phyloP scores from a whole-genome alignment of 2,888 invertebrate species.

The Cosmia trapezina region DNA sequence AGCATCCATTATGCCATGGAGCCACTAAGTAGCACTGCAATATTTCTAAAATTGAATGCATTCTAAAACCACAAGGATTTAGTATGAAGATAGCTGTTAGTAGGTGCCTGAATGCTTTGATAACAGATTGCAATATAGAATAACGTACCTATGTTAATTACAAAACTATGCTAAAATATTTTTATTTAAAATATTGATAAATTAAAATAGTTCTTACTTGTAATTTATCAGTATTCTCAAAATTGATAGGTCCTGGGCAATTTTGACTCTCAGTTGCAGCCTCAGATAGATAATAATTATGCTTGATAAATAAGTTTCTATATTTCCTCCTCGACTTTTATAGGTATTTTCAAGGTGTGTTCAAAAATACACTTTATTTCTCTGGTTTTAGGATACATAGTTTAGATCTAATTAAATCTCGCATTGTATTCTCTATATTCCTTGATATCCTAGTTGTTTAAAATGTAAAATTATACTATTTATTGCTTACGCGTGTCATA shows the following conservation, averaged over 20 bases:
- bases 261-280: background rate
- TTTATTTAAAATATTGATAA: slow-evolving; percentile 6
- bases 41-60: slow-evolving; percentile 1
- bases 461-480: slow-evolving; percentile 24
- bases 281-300: background rate
- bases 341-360: slow-evolving; percentile 6
- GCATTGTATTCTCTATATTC: slow-evolving; percentile 42
- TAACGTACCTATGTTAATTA: background rate
- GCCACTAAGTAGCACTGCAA: background rate
- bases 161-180: background rate
- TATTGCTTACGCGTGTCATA: slow-evolving; percentile 23
- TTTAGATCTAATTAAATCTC: slow-evolving; percentile 43
- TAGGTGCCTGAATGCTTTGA: slow-evolving; percentile 43
- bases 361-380: background rate
- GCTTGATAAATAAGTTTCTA: background rate
- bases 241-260: background rate
- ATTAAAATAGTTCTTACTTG: background rate
- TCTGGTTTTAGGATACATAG: background rate
- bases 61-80: slow-evolving; percentile 21
- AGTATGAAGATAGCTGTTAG: slow-evolving; percentile 23
- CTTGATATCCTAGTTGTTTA: slow-evolving; percentile 32
- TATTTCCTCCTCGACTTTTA: background rate
- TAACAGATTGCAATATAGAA: slow-evolving; percentile 7
- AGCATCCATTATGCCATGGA: background rate
- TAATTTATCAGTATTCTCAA: background rate